Evolutionary conservation across 2,888 invertebrate species (phyloP).

Genomic region (Himalopsyche anomala): DNA sequence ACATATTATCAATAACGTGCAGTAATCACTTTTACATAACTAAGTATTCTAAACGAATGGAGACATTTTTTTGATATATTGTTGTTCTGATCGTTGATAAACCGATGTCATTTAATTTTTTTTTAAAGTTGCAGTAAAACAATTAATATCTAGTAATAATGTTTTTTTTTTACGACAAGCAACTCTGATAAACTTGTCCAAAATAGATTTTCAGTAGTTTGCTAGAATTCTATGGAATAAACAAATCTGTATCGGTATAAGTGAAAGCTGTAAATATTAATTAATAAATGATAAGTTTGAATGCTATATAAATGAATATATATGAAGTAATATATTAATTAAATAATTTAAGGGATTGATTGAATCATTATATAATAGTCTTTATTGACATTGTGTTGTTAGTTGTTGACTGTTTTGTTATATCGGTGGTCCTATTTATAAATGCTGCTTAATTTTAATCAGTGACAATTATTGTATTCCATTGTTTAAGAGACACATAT

Average conservation of each 20-base stretch:
- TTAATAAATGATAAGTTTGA: slow-evolving; percentile 49
- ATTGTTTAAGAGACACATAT: slow-evolving; percentile 24
- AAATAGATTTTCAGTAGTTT: slow-evolving; percentile 57
- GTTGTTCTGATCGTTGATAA: too few relatives aligned
- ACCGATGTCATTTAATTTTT: too few relatives aligned
- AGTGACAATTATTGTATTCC: not conserved
- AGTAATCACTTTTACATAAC: too few relatives aligned
- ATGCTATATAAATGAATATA: slow-evolving; percentile 53
- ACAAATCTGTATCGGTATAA: slow-evolving; percentile 56
- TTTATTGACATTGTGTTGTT: slow-evolving; percentile 63
- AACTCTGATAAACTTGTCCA: slow-evolving; percentile 52
- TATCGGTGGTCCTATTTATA: slow-evolving; percentile 48
- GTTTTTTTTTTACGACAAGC: slow-evolving; percentile 28
- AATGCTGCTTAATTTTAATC: slow-evolving; percentile 11
- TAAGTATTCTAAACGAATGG: too few relatives aligned
- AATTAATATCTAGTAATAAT: not conserved
- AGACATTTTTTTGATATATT: too few relatives aligned
- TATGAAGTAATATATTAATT: slow-evolving; percentile 59
- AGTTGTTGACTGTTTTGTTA: slow-evolving; percentile 65
- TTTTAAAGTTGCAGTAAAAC: not conserved
- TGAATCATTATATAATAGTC: slow-evolving; percentile 53
- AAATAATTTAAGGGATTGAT: slow-evolving; percentile 59
- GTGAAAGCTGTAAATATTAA: slow-evolving; percentile 55
- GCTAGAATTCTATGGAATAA: slow-evolving; percentile 60
- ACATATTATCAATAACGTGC: too few relatives aligned